Evolutionary conservation across 2,888 invertebrate species (phyloP).

Genomic region (Danaus chrysippus): DNA sequence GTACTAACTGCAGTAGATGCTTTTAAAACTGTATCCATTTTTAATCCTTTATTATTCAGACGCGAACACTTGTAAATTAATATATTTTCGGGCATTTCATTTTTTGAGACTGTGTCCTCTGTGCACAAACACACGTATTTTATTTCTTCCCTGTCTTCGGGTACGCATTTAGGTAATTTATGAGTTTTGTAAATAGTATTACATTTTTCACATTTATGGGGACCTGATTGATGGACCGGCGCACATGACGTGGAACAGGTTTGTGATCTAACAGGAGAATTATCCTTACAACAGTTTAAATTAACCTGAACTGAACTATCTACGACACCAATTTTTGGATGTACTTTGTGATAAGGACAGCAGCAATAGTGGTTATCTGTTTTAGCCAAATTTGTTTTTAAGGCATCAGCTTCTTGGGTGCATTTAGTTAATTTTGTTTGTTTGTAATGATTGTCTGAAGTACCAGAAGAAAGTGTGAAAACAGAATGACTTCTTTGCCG

Average conservation of each 20-base stretch:
- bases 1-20: slow-evolving; percentile 20
- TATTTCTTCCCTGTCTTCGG: slow-evolving; percentile 42
- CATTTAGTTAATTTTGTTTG: slow-evolving; percentile 48
- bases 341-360: slow-evolving; percentile 47
- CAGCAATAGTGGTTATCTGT: slow-evolving; percentile 48
- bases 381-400: slow-evolving; percentile 45
- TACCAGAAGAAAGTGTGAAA: slow-evolving; percentile 66
- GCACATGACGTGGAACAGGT: slow-evolving; percentile 18
- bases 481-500: slow-evolving; percentile 67
- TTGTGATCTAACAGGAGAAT: slow-evolving; percentile 20
- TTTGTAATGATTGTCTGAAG: slow-evolving; percentile 48
- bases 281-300: slow-evolving; percentile 38
- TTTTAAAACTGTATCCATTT: slow-evolving; percentile 33
- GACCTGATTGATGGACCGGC: slow-evolving; percentile 12
- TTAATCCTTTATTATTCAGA: slow-evolving; percentile 43
- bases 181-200: slow-evolving; percentile 28
- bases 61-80: slow-evolving; percentile 59
- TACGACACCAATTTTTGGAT: slow-evolving; percentile 43
- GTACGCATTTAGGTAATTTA: slow-evolving; percentile 33
- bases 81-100: slow-evolving; percentile 49
- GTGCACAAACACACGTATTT: slow-evolving; percentile 61
- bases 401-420: slow-evolving; percentile 41
- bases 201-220: slow-evolving; percentile 29
- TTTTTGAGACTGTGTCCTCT: slow-evolving; percentile 37
- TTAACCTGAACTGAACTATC: slow-evolving; percentile 65